Conservation (phyloP, 53 echinoderm and acorn worm genomes). For the Zoroaster sp. region DNA sequence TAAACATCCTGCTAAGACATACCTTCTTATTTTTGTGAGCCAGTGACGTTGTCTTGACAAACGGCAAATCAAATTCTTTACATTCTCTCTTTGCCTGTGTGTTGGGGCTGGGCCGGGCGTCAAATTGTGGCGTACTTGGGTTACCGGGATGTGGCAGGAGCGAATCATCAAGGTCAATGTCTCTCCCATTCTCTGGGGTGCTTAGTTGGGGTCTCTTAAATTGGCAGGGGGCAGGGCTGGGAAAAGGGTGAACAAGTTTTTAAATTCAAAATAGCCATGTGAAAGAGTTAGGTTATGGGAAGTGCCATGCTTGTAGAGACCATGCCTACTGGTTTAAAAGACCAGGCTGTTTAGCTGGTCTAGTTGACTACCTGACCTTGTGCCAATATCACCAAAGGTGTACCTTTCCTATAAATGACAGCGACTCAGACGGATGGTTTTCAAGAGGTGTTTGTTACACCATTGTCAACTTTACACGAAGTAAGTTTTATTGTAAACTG, state of each 20-base stretch:
- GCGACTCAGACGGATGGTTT: too few relatives aligned
- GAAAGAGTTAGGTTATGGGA: too few relatives aligned
- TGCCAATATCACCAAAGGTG: too few relatives aligned
- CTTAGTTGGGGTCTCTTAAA: constrained; percentile 64
- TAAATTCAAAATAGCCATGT: background rate
- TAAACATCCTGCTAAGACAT: background rate
- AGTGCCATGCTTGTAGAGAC: too few relatives aligned
- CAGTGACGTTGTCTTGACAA: constrained; percentile 86
- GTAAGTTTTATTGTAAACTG: too few relatives aligned
- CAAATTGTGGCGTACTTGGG: constrained; percentile 71
- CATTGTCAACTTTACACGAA: too few relatives aligned
- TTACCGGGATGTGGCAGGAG: constrained; percentile 56
- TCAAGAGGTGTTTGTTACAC: too few relatives aligned
- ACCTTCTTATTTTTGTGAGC: constrained; percentile 76
- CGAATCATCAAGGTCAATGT: constrained; percentile 54
- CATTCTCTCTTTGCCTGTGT: constrained; percentile 69
- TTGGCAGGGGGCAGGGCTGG: constrained; percentile 51
- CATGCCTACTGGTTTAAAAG: too few relatives aligned
- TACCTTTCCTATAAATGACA: too few relatives aligned
- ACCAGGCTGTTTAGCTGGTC: too few relatives aligned
- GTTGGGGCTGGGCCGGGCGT: constrained; percentile 69
- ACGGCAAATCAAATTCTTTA: constrained; percentile 83
- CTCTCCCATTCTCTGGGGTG: constrained; percentile 39
- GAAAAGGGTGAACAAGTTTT: too few relatives aligned
- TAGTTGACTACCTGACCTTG: too few relatives aligned